Percentiles rank a stretch among this genome's conserved stretches.
These are phyloP conservation scores for Acronicta leporina DNA, from an alignment of 2,888 invertebrate species.

Conservation along the genomic window DNA sequence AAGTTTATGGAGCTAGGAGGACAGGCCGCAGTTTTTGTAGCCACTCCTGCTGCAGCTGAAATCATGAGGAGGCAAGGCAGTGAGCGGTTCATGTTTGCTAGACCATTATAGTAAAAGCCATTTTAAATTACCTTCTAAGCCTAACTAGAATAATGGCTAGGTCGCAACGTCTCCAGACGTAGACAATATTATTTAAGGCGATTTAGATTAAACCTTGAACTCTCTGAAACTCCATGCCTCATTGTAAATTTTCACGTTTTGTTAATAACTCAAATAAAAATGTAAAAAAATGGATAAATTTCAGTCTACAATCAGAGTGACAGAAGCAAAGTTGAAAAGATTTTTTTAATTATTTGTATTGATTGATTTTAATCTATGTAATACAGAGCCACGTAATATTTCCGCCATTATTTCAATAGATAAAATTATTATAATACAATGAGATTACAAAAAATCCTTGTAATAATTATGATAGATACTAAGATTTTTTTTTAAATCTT, in stretches of 20 bases:
- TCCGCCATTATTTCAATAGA: background rate
- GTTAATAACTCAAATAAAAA: too few relatives aligned
- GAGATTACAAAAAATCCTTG: slow-evolving; percentile 10
- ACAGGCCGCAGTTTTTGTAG: slow-evolving; percentile 80
- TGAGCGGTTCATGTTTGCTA: slow-evolving; percentile 81
- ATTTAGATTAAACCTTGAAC: background rate
- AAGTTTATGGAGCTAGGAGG: slow-evolving; percentile 81
- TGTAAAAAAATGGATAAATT: too few relatives aligned
- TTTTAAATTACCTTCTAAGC: slow-evolving; percentile 5
- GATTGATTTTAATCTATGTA: background rate
- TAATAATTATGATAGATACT: background rate
- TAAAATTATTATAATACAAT: background rate
- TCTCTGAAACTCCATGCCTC: too few relatives aligned
- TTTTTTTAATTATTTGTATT: background rate
- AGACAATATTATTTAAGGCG: background rate
- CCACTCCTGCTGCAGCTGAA: slow-evolving; percentile 82
- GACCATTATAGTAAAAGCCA: slow-evolving; percentile 70
- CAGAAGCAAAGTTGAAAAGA: too few relatives aligned
- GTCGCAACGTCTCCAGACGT: too few relatives aligned
- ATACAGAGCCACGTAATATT: background rate
- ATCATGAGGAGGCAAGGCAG: slow-evolving; percentile 84
- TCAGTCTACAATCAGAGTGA: too few relatives aligned
- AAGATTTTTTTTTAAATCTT: background rate
- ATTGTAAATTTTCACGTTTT: too few relatives aligned
- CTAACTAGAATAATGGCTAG: background rate